These are phyloP conservation scores for Planococcus citri DNA, from an alignment of 1,140 invertebrate genomes.

Conservation along the genomic window DNA sequence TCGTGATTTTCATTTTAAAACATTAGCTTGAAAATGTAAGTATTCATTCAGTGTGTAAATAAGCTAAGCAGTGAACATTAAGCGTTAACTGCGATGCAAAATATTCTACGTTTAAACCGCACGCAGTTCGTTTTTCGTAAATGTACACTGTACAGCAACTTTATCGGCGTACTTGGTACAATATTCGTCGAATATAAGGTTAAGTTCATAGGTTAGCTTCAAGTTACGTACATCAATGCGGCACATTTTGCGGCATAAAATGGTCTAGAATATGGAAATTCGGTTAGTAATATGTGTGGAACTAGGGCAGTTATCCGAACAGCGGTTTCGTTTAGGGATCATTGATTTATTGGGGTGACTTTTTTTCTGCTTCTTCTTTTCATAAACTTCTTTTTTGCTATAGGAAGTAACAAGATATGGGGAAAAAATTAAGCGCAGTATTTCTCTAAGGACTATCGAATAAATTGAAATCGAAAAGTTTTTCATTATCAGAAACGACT, in stretches of 20 bases:
- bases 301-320: too few species aligned
- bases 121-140: too few species aligned
- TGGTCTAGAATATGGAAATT: neutral
- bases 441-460: neutral
- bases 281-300: too few species aligned
- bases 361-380: neutral
- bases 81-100: neutral
- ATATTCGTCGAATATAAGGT: too few species aligned
- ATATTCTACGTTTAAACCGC: neutral
- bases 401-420: neutral
- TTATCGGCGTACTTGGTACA: too few species aligned
- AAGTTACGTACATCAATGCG: too few species aligned
- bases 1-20: too few species aligned
- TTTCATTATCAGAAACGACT: slow-evolving; percentile 2
- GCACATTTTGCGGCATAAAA: too few species aligned
- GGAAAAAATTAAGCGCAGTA: neutral
- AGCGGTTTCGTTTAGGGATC: neutral
- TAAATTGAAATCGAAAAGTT: neutral
- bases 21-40: too few species aligned
- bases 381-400: neutral
- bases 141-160: too few species aligned
- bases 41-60: neutral
- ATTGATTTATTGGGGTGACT: neutral
- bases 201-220: too few species aligned
- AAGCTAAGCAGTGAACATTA: neutral